A percentile compares a stretch with the other conserved stretches of the same genome.
Conservation (phyloP, 1,140 invertebrate species). For the Halyomorpha halys region DNA sequence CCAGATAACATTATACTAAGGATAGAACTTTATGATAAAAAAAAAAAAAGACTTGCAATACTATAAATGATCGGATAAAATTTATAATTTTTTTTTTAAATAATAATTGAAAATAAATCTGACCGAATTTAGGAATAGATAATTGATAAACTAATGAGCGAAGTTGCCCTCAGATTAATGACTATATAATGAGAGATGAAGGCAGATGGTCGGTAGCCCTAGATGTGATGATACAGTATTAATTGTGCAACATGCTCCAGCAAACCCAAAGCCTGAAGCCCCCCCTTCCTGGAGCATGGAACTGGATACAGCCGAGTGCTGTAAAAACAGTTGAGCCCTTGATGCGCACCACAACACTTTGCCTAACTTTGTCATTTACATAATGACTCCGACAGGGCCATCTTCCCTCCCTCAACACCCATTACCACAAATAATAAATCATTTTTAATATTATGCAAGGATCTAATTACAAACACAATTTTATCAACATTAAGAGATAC, state of each 20-base stretch:
- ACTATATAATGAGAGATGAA: too few relatives aligned
- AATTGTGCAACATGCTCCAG: slow-evolving; percentile 26
- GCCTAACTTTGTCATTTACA: slow-evolving; percentile 23
- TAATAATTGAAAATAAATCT: too few relatives aligned
- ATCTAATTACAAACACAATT: slow-evolving; percentile 23
- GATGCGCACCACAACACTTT: slow-evolving; percentile 11
- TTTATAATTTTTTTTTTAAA: too few relatives aligned
- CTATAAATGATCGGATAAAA: too few relatives aligned
- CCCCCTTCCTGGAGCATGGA: slow-evolving; percentile 8
- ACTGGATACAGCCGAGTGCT: not conserved
- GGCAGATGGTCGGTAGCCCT: too few relatives aligned
- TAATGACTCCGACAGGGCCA: slow-evolving; percentile 24
- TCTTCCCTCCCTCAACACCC: slow-evolving; percentile 2
- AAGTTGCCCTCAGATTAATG: too few relatives aligned
- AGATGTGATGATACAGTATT: slow-evolving; percentile 21
- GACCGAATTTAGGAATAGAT: too few relatives aligned
- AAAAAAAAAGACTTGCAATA: too few relatives aligned
- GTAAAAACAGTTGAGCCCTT: slow-evolving; percentile 4
- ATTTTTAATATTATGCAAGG: slow-evolving; percentile 27
- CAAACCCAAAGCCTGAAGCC: too few relatives aligned
- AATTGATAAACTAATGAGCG: too few relatives aligned
- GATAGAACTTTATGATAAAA: too few relatives aligned
- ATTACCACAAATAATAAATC: slow-evolving; percentile 22
- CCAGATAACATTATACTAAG: too few relatives aligned
- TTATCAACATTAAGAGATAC: not conserved